phyloP scores from a whole-genome alignment of 1,140 invertebrate genomes.

The Ruditapes philippinarum region DNA sequence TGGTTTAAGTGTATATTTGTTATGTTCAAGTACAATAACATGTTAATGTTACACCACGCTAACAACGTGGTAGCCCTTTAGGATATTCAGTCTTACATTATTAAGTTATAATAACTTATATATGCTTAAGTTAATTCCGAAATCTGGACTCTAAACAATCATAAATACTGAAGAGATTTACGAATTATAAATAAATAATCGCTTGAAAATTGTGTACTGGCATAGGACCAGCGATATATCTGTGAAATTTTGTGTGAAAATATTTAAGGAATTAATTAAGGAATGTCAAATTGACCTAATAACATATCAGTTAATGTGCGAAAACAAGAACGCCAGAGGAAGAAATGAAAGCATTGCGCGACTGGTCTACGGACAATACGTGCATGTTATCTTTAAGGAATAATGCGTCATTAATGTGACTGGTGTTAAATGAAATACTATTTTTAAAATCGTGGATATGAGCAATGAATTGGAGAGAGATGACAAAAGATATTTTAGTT shows the following conservation, averaged over 20 bases:
- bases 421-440: too few relatives aligned
- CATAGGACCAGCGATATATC: not conserved
- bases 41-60: not conserved
- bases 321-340: not conserved
- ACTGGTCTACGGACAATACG: too few relatives aligned
- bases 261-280: not conserved
- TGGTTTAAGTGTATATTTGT: not conserved
- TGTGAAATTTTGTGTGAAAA: not conserved
- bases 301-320: too few relatives aligned
- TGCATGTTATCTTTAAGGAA: too few relatives aligned
- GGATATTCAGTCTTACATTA: not conserved
- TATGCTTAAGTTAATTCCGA: not conserved
- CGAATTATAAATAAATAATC: slow-evolving; percentile 23
- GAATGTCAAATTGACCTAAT: not conserved
- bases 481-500: too few relatives aligned
- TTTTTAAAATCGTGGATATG: too few relatives aligned
- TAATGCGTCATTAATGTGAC: too few relatives aligned
- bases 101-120: slow-evolving; percentile 7
- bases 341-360: too few relatives aligned
- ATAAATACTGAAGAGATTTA: not conserved
- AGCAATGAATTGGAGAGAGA: too few relatives aligned
- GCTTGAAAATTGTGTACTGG: not conserved
- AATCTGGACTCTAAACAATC: not conserved
- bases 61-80: not conserved
- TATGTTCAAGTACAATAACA: not conserved